Evolutionary conservation across 2,888 invertebrate species (phyloP).

Genomic region (Trissolcus brochymenae): DNA sequence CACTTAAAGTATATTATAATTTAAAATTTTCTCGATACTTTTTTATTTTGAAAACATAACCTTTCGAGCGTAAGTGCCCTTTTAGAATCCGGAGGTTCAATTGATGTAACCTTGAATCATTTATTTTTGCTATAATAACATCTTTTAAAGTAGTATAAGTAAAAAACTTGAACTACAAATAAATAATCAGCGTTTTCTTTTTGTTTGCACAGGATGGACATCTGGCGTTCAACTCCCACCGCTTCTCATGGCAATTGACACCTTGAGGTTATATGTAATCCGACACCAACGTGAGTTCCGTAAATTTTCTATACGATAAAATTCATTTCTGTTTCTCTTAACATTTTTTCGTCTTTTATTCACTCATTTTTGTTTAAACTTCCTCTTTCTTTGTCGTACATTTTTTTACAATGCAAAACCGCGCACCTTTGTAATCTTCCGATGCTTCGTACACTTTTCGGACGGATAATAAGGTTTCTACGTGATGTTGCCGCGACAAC

Average conservation of each 20-base stretch:
- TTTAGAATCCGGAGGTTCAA: no score
- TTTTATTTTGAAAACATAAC: no score
- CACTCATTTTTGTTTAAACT: neutral
- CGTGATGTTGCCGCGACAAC: conserved; percentile 19
- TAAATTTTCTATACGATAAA: conserved; percentile 26
- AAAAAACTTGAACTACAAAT: conserved; percentile 5
- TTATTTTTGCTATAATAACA: neutral
- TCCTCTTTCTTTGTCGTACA: neutral
- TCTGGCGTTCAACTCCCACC: neutral
- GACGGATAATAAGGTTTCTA: conserved; percentile 43
- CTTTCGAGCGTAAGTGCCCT: no score
- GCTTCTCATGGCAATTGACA: conserved; percentile 40
- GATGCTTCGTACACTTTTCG: conserved; percentile 47
- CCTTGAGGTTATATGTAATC: conserved; percentile 29
- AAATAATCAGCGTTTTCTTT: conserved; percentile 9
- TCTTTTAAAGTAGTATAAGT: neutral
- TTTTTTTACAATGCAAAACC: conserved; percentile 12
- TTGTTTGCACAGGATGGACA: conserved; percentile 12
- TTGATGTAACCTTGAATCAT: no score
- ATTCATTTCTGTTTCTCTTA: neutral
- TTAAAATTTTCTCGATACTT: no score
- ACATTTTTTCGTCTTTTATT: neutral
- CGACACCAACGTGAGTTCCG: conserved; percentile 25
- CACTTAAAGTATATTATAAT: no score
- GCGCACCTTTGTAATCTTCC: conserved; percentile 15